Base-by-base conservation (phyloP, 2,888 invertebrate species). In the Labia minor region DNA sequence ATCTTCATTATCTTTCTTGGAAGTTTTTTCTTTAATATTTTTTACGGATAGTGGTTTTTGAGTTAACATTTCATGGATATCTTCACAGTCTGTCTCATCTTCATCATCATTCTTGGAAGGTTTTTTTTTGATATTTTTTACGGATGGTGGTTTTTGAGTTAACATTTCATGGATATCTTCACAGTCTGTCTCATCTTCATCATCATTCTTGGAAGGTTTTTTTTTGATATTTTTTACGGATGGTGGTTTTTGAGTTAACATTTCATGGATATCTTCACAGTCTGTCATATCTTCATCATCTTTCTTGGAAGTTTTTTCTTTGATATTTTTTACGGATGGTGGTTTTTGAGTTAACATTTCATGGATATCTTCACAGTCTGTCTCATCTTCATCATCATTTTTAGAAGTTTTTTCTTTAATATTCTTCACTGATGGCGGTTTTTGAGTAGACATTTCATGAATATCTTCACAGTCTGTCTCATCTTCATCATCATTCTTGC, bases 1-100 rank as follows among this genome's bases (percentile, higher is more conserved):
- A 8, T 49, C 49, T n/a, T 49, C 49, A 49, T n/a, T 14, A 49
- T 49, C 26, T 11, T 21, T n/a, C n/a, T n/a, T n/a, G n/a, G n/a
- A n/a, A n/a, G n/a, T n/a, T n/a, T n/a, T n/a, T 21, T 16, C n/a
- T 11, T 6, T 65, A 19, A 37, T 37, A 11, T 4, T 37, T 10
- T 11, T 11, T 21, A 49, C 14, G 6, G 49, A 16, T 49, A 49
- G 3, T 1, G 65, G 4, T 21, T 33, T 37, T 20, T 67, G 65
- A 18, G 67, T 67, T 8, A 62, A 37, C 1, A 64, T 64, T 26
- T 65, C 65, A 65, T n/a, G 65, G 62, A 67, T 62, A 62, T 37
- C 19, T 10, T 65, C 65, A 62, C 1, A n/a, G n/a, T 62, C 19
- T 19, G 26, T 26, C 8, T 26, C n/a, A n/a, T n/a, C n/a, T n/a